Conservation (phyloP, 1,140 invertebrate genomes). For the Drosophila lini region DNA sequence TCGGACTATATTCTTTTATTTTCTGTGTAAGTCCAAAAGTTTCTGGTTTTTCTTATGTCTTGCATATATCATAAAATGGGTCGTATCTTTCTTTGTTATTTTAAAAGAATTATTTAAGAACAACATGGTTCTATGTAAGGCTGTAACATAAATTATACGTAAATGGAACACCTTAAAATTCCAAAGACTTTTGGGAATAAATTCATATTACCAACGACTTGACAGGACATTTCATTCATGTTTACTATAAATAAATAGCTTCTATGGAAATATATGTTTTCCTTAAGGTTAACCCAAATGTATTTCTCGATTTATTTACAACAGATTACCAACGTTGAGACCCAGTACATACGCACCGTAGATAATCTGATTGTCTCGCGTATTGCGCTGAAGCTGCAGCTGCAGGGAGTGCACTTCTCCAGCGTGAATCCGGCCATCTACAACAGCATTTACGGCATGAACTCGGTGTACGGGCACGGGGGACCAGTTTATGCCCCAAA, state of each 20-base stretch:
- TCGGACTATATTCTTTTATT: not conserved
- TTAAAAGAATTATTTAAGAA: not conserved
- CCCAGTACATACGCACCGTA: slow-evolving; percentile 76
- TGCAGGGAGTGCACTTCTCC: slow-evolving; percentile 79
- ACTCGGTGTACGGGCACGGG: slow-evolving; percentile 60
- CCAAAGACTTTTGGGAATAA: not conserved
- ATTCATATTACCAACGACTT: too few relatives aligned
- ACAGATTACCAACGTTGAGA: slow-evolving; percentile 70
- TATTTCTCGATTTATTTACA: not conserved
- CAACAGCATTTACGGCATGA: slow-evolving; percentile 49
- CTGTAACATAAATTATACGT: not conserved
- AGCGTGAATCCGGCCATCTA: slow-evolving; percentile 66
- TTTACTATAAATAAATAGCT: not conserved
- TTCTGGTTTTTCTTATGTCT: not conserved
- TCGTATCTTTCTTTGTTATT: not conserved
- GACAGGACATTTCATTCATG: too few relatives aligned
- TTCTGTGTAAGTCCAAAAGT: not conserved
- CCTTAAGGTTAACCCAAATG: not conserved
- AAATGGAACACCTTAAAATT: not conserved
- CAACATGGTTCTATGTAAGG: not conserved
- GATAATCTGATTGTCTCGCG: slow-evolving; percentile 81
- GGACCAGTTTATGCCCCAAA: slow-evolving; percentile 54
- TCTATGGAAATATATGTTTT: not conserved
- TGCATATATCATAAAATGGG: not conserved
- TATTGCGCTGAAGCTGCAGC: slow-evolving; percentile 79